These are phyloP conservation scores for Charadrius vociferus DNA, from an alignment of 2,113 vertebrate genomes.

Conservation along the genomic window DNA sequence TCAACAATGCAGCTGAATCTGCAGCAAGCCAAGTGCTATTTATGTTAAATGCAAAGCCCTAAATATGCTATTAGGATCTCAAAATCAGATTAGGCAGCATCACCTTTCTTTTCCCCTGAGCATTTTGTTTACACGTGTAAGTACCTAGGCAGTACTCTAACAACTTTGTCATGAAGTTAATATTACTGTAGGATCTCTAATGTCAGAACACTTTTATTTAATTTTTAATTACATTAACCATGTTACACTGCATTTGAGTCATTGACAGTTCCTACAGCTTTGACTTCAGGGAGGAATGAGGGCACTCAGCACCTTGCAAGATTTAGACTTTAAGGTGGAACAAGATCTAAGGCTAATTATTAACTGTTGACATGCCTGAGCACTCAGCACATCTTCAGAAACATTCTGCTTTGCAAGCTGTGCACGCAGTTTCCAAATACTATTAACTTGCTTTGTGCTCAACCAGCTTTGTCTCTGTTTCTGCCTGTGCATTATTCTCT, in stretches of 20 bases:
- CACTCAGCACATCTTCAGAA: neutral
- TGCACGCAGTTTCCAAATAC: neutral
- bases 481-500: neutral
- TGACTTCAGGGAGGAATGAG: neutral
- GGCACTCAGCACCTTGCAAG: neutral
- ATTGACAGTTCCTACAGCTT: neutral
- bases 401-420: neutral
- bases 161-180: neutral
- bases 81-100: neutral
- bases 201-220: neutral
- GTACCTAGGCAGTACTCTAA: neutral
- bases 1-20: neutral
- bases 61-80: neutral
- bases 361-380: neutral
- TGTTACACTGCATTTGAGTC: neutral
- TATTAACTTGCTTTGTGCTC: neutral
- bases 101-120: neutral
- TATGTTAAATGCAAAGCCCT: neutral
- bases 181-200: neutral
- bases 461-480: neutral
- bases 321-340: neutral
- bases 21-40: neutral
- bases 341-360: neutral
- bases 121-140: neutral
- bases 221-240: conserved; percentile 22